Percentiles rank a stretch among this genome's conserved stretches.
These are phyloP conservation scores for Kryptolebias marmoratus DNA, from an alignment of 2,113 vertebrate species.

Conservation along the genomic window DNA sequence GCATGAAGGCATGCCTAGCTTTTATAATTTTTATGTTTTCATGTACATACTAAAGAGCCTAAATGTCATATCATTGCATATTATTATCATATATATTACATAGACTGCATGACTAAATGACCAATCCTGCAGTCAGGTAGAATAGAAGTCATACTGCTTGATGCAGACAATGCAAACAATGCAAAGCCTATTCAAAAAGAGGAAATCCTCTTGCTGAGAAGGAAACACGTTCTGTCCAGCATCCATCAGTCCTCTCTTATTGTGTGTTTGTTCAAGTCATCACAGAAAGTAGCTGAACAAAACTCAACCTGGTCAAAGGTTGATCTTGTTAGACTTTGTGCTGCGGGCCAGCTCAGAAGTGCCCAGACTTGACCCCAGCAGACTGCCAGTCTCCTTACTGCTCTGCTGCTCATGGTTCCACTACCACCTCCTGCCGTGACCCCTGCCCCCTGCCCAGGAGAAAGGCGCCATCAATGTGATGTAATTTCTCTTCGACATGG, in stretches of 20 bases:
- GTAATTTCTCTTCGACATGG: slow-evolving; percentile 57
- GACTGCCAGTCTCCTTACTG: slow-evolving; percentile 67
- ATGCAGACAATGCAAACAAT: neutral
- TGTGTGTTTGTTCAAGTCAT: neutral
- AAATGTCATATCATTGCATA: slow-evolving; percentile 30
- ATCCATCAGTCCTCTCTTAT: too few species aligned
- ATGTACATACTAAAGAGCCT: too few species aligned
- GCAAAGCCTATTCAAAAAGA: neutral
- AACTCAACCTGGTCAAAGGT: slow-evolving; percentile 27
- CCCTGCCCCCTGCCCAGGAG: slow-evolving; percentile 67
- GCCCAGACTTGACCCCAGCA: slow-evolving; percentile 60
- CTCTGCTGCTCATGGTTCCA: slow-evolving; percentile 53
- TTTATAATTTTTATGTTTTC: too few species aligned
- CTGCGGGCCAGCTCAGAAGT: slow-evolving; percentile 41
- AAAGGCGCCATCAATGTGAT: slow-evolving; percentile 65
- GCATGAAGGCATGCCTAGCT: too few species aligned
- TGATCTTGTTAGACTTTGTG: slow-evolving; percentile 15
- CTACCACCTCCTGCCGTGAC: slow-evolving; percentile 62
- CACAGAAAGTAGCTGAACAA: slow-evolving; percentile 32
- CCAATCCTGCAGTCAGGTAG: neutral
- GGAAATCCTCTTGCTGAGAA: neutral
- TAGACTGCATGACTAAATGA: too few species aligned
- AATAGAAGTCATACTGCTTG: neutral
- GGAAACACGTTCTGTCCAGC: neutral
- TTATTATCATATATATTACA: neutral